Evolutionary conservation across 2,113 vertebrate species (phyloP), one percentile per base, ranked within the genome.

Genomic region (Murina feae): DNA sequence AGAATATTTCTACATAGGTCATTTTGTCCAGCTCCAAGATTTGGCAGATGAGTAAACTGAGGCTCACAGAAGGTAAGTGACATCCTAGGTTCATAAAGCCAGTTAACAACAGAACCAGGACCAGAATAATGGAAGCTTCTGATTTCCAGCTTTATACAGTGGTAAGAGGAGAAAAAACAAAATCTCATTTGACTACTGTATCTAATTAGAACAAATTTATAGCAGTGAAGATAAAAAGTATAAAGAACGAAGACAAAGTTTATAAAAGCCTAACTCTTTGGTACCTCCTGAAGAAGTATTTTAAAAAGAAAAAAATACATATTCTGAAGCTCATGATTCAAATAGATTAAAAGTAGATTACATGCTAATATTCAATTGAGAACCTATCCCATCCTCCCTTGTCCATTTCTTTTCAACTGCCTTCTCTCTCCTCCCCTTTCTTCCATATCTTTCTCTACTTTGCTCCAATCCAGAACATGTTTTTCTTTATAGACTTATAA

Each of bases 1-100:
- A 81, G 32, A 82, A 2, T n/a, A 78, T 18, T 28, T 60, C 25
- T 9, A 60, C 63, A 82, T 0, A 83, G 28, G 66, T 79, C 11
- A 93, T 84, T 85, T 85, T 81, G 35, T 87, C 58, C n/a, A 94
- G 51, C 39, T 88, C 65, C n/a, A 80, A 68, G 76, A 95, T 81
- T 94, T 84, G 76, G 66, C 49, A 93, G 92, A 96, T 87, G 89
- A 94, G 78, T 95, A 97, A 94, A 94, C 89, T 86, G 82, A 96
- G 93, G 94, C 81, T 92, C 90, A 94, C 47, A 93, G 51, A 90
- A 92, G 55, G 39, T 35, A 95, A 95, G 18, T 65, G n/a, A 96
- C 28, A 63, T 74, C 42, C 35, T 25, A 60, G 30, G 84, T 30
- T 93, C 53, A 87, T 49, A 93, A 86, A 80, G 69, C 49, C 72